Evolutionary conservation across 2,888 invertebrate genomes (phyloP).

Genomic region (Automeris io): DNA sequence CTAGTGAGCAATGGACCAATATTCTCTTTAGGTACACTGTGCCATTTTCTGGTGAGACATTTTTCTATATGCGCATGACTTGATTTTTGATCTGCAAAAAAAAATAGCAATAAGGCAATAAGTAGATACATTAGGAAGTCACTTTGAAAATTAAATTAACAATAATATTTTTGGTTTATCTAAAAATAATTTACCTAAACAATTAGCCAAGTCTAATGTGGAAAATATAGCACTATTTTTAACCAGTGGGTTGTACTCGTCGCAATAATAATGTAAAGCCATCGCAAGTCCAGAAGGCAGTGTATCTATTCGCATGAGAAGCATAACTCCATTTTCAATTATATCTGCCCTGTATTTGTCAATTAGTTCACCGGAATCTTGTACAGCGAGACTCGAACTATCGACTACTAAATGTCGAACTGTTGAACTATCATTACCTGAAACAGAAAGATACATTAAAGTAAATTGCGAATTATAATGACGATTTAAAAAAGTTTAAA

Average conservation of each 20-base stretch:
- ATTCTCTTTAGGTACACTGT: conserved; percentile 41
- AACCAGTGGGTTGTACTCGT: conserved; percentile 63
- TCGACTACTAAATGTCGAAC: conserved; percentile 42
- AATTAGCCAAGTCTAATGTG: conserved; percentile 54
- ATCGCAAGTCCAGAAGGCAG: conserved; percentile 58
- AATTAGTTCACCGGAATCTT: conserved; percentile 48
- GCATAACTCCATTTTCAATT: conserved; percentile 49
- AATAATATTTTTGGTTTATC: conserved; percentile 2
- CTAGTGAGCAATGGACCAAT: conserved; percentile 55
- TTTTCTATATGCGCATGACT: conserved; percentile 50
- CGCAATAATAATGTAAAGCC: conserved; percentile 72
- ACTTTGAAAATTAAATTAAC: too few species aligned
- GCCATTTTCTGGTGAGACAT: conserved; percentile 58
- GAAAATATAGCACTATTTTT: conserved; percentile 65
- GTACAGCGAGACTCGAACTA: conserved; percentile 37
- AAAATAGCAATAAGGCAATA: too few species aligned
- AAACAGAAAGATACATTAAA: conserved; percentile 12
- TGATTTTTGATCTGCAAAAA: conserved; percentile 38
- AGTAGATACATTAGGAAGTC: too few species aligned
- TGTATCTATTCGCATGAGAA: conserved; percentile 51
- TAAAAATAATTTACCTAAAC: conserved; percentile 36
- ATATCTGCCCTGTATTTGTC: conserved; percentile 42
- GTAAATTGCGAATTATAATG: too few species aligned
- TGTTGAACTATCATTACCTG: conserved; percentile 46
- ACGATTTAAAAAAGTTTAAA: too few species aligned